phyloP scores from a whole-genome alignment of 2,797 vertebrate species.

The Erethizon dorsatum region DNA sequence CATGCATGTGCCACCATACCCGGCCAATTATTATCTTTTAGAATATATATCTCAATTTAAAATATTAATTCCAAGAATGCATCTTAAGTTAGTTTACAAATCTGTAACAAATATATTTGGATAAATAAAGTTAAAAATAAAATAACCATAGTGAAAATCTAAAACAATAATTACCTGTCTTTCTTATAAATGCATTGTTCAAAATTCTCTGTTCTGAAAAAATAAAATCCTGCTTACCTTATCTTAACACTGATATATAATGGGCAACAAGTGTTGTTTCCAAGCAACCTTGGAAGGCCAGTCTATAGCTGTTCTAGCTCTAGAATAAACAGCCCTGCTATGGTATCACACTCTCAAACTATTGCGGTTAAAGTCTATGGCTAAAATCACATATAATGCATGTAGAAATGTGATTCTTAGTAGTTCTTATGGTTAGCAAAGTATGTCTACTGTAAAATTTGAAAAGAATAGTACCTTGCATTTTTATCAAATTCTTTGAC shows the following conservation, averaged over 20 bases:
- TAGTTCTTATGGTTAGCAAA: not conserved
- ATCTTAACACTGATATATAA: conserved; percentile 40
- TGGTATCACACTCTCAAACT: conserved; percentile 11
- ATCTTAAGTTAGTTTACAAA: not conserved
- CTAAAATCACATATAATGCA: not conserved
- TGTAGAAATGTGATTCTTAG: not conserved
- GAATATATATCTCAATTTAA: not conserved
- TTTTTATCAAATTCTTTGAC: not conserved
- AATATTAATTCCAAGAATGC: not conserved
- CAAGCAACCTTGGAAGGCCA: conserved; percentile 78
- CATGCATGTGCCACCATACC: fast-evolving
- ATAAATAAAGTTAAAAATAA: not conserved
- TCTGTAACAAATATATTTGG: not conserved
- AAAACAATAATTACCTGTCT: not conserved
- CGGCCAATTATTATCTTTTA: not conserved
- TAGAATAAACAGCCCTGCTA: not conserved
- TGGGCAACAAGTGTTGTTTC: conserved; percentile 79
- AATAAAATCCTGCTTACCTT: conserved; percentile 58
- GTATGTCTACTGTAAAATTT: not conserved
- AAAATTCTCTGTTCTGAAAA: not conserved
- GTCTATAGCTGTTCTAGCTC: conserved; percentile 55
- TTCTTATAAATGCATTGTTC: not conserved
- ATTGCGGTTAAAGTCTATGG: not conserved
- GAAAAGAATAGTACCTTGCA: not conserved
- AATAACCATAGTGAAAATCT: not conserved